These are phyloP conservation scores for Drosophila paulistorum DNA, from an alignment of 1,140 invertebrate genomes.

Conservation along the genomic window DNA sequence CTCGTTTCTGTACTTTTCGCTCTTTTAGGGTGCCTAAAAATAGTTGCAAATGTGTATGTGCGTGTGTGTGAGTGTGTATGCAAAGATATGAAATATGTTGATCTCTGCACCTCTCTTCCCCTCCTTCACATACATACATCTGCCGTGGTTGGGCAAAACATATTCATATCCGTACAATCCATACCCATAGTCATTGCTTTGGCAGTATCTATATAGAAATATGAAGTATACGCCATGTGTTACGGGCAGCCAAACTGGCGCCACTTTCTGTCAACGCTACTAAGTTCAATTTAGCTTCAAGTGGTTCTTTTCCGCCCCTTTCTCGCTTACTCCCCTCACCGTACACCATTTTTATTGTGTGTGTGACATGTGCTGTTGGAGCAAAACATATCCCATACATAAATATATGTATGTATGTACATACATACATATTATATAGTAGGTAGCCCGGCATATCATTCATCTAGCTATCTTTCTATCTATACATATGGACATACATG, in stretches of 20 bases:
- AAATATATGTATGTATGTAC: background rate
- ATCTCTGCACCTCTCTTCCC: background rate
- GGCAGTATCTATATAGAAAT: constrained; percentile 18
- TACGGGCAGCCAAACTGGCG: constrained; percentile 55
- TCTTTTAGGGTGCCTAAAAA: constrained; percentile 48
- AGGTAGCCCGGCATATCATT: constrained; percentile 5
- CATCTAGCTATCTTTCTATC: background rate
- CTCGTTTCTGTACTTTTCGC: background rate
- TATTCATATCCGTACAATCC: constrained; percentile 22
- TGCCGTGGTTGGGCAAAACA: constrained; percentile 20
- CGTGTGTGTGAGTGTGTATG: constrained; percentile 21
- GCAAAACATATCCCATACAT: constrained; percentile 14
- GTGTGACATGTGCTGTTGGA: constrained; percentile 30
- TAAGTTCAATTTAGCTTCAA: constrained; percentile 70
- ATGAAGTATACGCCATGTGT: constrained; percentile 72
- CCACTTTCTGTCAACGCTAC: constrained; percentile 46
- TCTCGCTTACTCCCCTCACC: background rate
- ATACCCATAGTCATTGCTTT: background rate
- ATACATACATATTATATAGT: constrained; percentile 20
- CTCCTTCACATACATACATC: background rate
- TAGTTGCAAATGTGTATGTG: constrained; percentile 33
- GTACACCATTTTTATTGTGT: constrained; percentile 1
- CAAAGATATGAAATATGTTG: constrained; percentile 55
- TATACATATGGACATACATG: background rate
- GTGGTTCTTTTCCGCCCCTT: constrained; percentile 29